Base-by-base conservation (phyloP, 2,888 invertebrate genomes). In the Platerodrilus igneus region DNA sequence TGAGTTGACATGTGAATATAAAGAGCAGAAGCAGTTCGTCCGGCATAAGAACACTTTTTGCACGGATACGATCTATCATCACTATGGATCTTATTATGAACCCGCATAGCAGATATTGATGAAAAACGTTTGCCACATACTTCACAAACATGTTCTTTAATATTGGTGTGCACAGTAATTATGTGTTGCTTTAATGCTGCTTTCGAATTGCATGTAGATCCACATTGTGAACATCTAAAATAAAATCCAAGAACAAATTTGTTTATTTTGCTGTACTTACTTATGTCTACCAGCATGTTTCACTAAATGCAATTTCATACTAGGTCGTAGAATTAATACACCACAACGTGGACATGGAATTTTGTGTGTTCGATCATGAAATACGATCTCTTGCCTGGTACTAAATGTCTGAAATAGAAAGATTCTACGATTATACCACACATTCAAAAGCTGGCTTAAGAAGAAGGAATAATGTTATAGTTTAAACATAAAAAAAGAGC, bases 1-100 rank as follows among this genome's bases (percentile, higher is more conserved):
- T 63, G 63, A 3, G 56, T 60, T 0, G 59, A 51, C 57, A 57
- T 61, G 40, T 63, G 63, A 3, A 57, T 50, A 30, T 63, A 62
- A 8, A 63, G 37, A 5, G 61, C 59, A 1, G 62, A 60, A n/a
- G 62, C 57, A 4, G 62, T 62, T 11, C 59, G 46, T 5, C 60
- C 62, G 3, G 57, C 52, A 19, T 62, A 62, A 30, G 50, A 31
- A 39, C 62, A 62, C 4, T 56, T 20, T 45, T 55, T 56, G 37
- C 62, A 62, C 2, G 45, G 50, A 43, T 62, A 62, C 3, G 46
- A 36, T 13, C 62, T 50, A 15, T 55, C 51, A 21, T 60, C 55
- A 18, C 56, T 57, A 35, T 62, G 62, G 0, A 58, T 57, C 30
- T 53, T 56, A 33, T 53, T 45, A 34, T 62, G 62, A 5, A 57